These are phyloP conservation scores for Drosophila subpulchrella DNA, from an alignment of 1,140 invertebrate species.

Conservation along the genomic window DNA sequence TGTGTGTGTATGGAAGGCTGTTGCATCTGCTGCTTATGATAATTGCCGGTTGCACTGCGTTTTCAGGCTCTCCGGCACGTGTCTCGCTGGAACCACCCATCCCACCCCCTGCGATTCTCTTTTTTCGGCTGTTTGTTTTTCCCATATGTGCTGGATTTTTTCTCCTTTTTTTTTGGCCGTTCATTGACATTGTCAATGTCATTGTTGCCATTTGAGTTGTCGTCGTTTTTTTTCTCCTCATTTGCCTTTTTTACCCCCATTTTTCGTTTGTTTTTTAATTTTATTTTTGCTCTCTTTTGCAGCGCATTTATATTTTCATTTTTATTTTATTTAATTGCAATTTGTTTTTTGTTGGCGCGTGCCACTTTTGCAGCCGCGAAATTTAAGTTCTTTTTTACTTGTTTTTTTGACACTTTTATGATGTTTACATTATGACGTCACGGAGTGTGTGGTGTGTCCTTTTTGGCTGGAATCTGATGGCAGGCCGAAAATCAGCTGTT, in stretches of 20 bases:
- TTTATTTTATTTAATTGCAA: slow-evolving; percentile 78
- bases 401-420: slow-evolving; percentile 75
- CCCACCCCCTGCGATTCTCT: slow-evolving; percentile 8
- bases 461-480: slow-evolving; percentile 19
- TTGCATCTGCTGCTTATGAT: slow-evolving; percentile 79
- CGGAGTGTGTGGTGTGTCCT: slow-evolving; percentile 28
- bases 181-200: slow-evolving; percentile 83
- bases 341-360: slow-evolving; percentile 70
- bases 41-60: slow-evolving; percentile 74
- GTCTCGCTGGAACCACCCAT: slow-evolving; percentile 21
- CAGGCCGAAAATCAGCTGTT: slow-evolving; percentile 74
- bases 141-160: slow-evolving; percentile 34
- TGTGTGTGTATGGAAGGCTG: slow-evolving; percentile 41
- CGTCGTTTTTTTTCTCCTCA: slow-evolving; percentile 49
- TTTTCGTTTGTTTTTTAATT: slow-evolving; percentile 46
- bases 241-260: slow-evolving; percentile 7
- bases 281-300: slow-evolving; percentile 40
- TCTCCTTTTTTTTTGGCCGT: slow-evolving; percentile 62
- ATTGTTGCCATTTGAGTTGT: slow-evolving; percentile 74
- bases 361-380: slow-evolving; percentile 61
- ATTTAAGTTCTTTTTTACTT: slow-evolving; percentile 50
- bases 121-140: slow-evolving; percentile 48
- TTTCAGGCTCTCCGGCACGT: slow-evolving; percentile 59
- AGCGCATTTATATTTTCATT: slow-evolving; percentile 50
- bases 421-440: slow-evolving; percentile 82